Evolutionary conservation across 2,888 invertebrate species (phyloP), one percentile per base, ranked within the genome.

Genomic region (Palloptera scutellata): DNA sequence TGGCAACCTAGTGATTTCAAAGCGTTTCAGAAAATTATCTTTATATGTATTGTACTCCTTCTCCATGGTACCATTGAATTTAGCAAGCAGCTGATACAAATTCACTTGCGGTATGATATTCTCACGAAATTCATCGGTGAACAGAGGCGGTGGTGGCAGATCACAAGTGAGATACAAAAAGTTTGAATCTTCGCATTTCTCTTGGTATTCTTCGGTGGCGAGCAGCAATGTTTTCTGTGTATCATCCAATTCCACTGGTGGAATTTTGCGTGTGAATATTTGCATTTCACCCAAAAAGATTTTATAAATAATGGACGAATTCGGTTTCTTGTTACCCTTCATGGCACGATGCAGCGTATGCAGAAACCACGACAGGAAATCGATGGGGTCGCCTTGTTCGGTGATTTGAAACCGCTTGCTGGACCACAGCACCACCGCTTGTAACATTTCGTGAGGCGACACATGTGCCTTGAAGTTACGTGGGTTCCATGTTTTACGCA

Each of bases 1-100:
- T 8, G 98, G 98, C 71, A 99, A 86, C 76, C 91, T 88, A 0
- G 95, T 96, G 64, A 99, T 93, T 86, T 98, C 96, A 85, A 98
- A 99, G 74, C 97, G 88, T 84, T 98, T 99, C 87, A 99, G 87
- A 79, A 96, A 96, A 81, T 98, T 98, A 84, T 99, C 99, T 82
- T 99, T 99, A 85, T 98, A 98, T 0, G 98, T 99, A 87, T 98
- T 98, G 85, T 99, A 98, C 82, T 99, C 99, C 84, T 98, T 98
- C 77, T 98, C 97, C 5, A 91, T 88, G 73, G 92, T 90, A 0
- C 98, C 98, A 84, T 98, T 98, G 85, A 99, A 99, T 85, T 99
- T 99, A 52, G 93, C 92, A 67, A 99, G 87, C 40, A 99, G 86
- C 72, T 94, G 95, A 81, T 95, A 96, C 43, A 99, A 88, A 83